Percentiles rank a stretch among this genome's conserved stretches.
Evolutionary conservation across 2,113 vertebrate species (phyloP).

Genomic region (Urocitellus parryii): DNA sequence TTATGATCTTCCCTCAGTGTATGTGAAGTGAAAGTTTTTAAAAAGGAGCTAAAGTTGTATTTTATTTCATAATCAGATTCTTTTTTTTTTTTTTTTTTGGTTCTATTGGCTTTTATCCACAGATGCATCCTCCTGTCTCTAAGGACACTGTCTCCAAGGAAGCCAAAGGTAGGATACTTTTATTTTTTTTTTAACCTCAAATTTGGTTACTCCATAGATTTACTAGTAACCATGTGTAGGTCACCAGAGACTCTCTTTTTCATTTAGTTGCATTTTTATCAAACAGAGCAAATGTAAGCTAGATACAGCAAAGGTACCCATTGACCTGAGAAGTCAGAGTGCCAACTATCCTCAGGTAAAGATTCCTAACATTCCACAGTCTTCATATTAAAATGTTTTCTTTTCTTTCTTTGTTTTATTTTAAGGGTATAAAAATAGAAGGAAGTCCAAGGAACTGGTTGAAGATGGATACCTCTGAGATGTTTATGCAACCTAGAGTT

Average conservation of each 20-base stretch:
- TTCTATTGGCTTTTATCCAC: neutral
- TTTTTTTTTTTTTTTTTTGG: neutral
- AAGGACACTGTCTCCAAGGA: slow-evolving; percentile 40
- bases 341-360: neutral
- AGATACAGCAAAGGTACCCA: neutral
- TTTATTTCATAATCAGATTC: slow-evolving; percentile 15
- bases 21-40: neutral
- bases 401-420: neutral
- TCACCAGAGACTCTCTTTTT: slow-evolving; percentile 35
- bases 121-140: neutral
- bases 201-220: slow-evolving; percentile 59
- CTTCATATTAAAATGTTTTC: neutral
- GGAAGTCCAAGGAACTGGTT: neutral
- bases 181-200: neutral
- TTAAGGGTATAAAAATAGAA: neutral
- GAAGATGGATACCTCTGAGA: neutral
- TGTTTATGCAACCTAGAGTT: neutral
- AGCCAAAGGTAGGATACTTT: neutral
- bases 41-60: neutral
- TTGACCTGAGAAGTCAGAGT: neutral
- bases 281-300: slow-evolving; percentile 6
- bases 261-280: slow-evolving; percentile 35
- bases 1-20: neutral
- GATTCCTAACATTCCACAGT: neutral
- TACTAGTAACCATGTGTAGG: neutral